phyloP scores from a whole-genome alignment of 2,113 vertebrate species.

The Glaucomys volans region DNA sequence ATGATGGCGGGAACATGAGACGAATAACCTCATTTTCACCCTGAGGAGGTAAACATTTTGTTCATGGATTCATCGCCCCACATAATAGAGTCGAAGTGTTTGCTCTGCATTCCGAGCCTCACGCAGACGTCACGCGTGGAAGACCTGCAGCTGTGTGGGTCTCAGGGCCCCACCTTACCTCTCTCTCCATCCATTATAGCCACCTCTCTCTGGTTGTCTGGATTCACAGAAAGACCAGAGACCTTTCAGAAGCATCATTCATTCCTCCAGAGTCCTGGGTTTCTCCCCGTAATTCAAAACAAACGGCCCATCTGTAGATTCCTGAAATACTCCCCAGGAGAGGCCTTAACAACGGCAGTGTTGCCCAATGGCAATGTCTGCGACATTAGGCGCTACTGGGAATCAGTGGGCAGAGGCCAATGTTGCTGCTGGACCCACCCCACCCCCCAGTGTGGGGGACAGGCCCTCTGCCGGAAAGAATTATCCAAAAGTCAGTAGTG shows the following conservation, averaged over 20 bases:
- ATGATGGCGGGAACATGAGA: slow-evolving; percentile 34
- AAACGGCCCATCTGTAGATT: neutral
- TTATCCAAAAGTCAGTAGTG: neutral
- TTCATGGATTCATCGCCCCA: neutral
- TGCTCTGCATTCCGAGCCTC: neutral
- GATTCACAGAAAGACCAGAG: neutral
- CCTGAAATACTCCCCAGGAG: neutral
- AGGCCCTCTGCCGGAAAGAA: neutral
- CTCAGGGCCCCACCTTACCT: neutral
- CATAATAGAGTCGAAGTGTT: neutral
- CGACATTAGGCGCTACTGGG: too few relatives aligned
- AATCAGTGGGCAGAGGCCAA: neutral
- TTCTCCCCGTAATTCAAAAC: neutral
- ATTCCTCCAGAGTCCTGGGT: neutral
- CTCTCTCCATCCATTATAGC: neutral
- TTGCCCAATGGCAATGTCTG: neutral
- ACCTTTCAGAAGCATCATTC: neutral
- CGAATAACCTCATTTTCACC: slow-evolving; percentile 55
- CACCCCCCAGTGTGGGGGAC: neutral
- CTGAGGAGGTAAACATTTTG: slow-evolving; percentile 55
- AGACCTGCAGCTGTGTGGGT: neutral
- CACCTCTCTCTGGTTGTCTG: neutral
- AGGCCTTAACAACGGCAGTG: neutral
- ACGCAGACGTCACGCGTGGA: neutral
- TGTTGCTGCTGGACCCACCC: neutral